Conservation (phyloP, 2,888 invertebrate genomes). For the Zeuzera pyrina region DNA sequence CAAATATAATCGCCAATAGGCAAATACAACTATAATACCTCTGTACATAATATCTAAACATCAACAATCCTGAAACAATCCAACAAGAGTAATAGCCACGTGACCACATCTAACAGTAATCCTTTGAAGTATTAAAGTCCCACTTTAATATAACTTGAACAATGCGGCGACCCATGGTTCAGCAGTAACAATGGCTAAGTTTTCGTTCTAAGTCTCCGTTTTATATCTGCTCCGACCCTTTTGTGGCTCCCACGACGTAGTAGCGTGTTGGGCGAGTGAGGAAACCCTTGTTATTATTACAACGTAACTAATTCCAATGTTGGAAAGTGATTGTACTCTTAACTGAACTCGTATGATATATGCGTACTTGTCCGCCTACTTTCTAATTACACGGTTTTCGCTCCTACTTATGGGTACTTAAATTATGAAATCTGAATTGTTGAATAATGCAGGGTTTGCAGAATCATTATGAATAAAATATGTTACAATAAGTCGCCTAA, state of each 20-base stretch:
- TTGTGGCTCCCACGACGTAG: slow-evolving; percentile 33
- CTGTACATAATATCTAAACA: too few relatives aligned
- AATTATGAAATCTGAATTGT: too few relatives aligned
- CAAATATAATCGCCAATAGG: too few relatives aligned
- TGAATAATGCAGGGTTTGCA: too few relatives aligned
- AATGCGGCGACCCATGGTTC: slow-evolving; percentile 53
- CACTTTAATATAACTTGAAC: slow-evolving; percentile 65
- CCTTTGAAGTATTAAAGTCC: slow-evolving; percentile 61
- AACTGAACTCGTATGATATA: too few relatives aligned
- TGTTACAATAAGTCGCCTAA: too few relatives aligned
- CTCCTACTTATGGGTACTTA: too few relatives aligned
- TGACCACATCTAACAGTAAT: slow-evolving; percentile 40
- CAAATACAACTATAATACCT: too few relatives aligned
- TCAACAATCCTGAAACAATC: slow-evolving; percentile 28
- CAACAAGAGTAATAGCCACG: slow-evolving; percentile 31
- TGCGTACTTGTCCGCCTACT: too few relatives aligned
- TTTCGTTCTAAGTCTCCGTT: slow-evolving; percentile 58
- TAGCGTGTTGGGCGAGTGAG: slow-evolving; percentile 25
- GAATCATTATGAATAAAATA: too few relatives aligned
- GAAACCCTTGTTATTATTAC: slow-evolving; percentile 37
- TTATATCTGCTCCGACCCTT: slow-evolving; percentile 34
- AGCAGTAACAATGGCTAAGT: slow-evolving; percentile 59
- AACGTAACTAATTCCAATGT: slow-evolving; percentile 35
- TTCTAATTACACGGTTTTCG: too few relatives aligned
- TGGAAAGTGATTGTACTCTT: not conserved